Evolutionary conservation across 2,888 invertebrate species (phyloP).

Genomic region (Trachelus tabidus): DNA sequence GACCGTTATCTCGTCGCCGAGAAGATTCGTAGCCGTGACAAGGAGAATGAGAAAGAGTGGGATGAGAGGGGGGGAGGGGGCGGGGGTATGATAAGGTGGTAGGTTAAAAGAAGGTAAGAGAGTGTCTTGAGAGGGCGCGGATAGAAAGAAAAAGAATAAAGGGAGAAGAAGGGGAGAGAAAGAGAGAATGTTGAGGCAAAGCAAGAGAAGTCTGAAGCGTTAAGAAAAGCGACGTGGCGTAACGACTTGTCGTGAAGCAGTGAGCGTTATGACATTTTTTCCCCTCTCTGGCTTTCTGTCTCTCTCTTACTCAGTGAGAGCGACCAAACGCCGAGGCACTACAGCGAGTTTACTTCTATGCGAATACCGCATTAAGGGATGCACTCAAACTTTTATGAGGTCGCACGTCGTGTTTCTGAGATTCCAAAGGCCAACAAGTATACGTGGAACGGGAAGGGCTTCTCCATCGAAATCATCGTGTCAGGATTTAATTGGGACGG

Average conservation of each 20-base stretch:
- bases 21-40: not conserved
- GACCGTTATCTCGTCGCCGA: not conserved
- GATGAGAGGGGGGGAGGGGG: not conserved
- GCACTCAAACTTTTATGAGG: slow-evolving; percentile 40
- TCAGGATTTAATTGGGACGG: not conserved
- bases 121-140: not conserved
- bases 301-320: not conserved
- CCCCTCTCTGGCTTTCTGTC: slow-evolving; percentile 6
- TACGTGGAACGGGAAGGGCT: not conserved
- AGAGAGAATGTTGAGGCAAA: not conserved
- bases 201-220: not conserved
- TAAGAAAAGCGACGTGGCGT: slow-evolving; percentile 18
- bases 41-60: not conserved
- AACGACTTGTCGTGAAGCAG: slow-evolving; percentile 38
- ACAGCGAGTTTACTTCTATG: slow-evolving; percentile 28
- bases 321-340: slow-evolving; percentile 2
- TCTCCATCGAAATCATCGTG: not conserved
- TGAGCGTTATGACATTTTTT: slow-evolving; percentile 42
- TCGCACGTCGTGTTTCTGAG: not conserved
- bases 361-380: slow-evolving; percentile 38
- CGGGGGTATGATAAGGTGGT: not conserved
- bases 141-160: not conserved
- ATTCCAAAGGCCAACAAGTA: not conserved
- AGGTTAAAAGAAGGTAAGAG: not conserved
- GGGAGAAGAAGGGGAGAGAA: not conserved